Conservation (phyloP, 2,113 vertebrate genomes). For the Hydrochoerus hydrochaeris region DNA sequence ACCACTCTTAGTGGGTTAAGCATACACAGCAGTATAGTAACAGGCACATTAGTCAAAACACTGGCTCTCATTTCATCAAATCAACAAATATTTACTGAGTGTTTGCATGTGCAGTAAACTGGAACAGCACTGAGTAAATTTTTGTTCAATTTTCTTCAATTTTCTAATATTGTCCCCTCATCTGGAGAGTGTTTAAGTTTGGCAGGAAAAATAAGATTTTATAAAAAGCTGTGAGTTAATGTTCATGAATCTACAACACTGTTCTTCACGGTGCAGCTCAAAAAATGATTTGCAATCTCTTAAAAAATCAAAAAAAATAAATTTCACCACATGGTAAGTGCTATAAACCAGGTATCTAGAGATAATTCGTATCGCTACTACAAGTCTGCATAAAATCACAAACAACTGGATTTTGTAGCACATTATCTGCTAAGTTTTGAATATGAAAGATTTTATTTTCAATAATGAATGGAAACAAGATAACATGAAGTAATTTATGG, state of each 20-base stretch:
- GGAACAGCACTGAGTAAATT: neutral
- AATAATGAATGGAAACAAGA: conserved; percentile 37
- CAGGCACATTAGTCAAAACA: neutral
- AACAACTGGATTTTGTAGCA: conserved; percentile 9
- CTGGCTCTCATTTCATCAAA: conserved; percentile 46
- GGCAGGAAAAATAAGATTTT: neutral
- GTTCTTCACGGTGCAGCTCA: neutral
- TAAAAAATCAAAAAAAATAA: conserved; percentile 12
- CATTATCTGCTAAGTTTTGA: conserved; percentile 29
- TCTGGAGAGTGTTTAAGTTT: conserved; percentile 9
- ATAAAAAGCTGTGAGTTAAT: neutral
- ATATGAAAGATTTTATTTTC: conserved; percentile 45
- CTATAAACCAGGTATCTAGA: conserved; percentile 38
- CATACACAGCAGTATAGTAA: neutral
- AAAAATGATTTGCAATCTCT: neutral
- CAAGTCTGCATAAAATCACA: conserved; percentile 20
- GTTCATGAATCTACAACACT: neutral
- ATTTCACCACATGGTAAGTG: neutral
- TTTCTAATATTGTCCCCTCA: neutral
- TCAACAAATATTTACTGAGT: neutral
- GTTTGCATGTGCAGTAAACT: neutral
- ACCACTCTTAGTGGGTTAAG: neutral
- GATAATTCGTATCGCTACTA: conserved; percentile 1
- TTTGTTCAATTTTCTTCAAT: neutral
- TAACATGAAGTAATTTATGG: conserved; percentile 4